phyloP scores from a whole-genome alignment of 2,113 vertebrate species.

The Caranx ignobilis region DNA sequence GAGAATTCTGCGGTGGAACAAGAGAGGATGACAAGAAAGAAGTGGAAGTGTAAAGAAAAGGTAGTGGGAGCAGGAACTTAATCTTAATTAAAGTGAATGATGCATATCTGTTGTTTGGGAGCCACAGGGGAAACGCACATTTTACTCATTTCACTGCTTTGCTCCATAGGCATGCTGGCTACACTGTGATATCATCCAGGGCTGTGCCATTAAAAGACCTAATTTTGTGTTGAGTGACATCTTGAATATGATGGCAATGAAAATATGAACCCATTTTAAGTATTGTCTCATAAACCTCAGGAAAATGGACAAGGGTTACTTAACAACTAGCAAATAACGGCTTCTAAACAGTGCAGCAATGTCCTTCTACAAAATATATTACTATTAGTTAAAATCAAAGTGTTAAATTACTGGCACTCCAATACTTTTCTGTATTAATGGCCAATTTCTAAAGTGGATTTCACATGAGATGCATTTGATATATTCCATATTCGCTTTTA shows the following conservation, averaged over 20 bases:
- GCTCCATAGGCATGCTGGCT: slow-evolving; percentile 74
- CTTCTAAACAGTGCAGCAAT: slow-evolving; percentile 8
- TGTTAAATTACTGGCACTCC: slow-evolving; percentile 1
- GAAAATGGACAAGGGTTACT: slow-evolving; percentile 14
- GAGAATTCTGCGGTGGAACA: slow-evolving; percentile 13
- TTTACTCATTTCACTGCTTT: slow-evolving; percentile 73
- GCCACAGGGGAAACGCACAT: slow-evolving; percentile 73
- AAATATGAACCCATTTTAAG: slow-evolving; percentile 47
- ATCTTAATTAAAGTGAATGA: slow-evolving; percentile 77
- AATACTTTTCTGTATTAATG: slow-evolving; percentile 12
- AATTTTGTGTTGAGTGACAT: slow-evolving; percentile 73
- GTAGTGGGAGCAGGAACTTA: slow-evolving; percentile 53
- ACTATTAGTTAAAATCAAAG: slow-evolving; percentile 18
- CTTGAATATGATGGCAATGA: slow-evolving; percentile 41
- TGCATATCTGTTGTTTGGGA: slow-evolving; percentile 73
- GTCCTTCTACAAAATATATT: slow-evolving; percentile 11
- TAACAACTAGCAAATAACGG: slow-evolving; percentile 24
- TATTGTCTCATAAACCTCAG: slow-evolving; percentile 34
- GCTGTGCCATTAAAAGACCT: slow-evolving; percentile 71
- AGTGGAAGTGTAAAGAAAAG: slow-evolving; percentile 40
- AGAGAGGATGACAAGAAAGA: slow-evolving; percentile 10
- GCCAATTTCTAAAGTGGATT: slow-evolving; percentile 13
- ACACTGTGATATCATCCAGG: slow-evolving; percentile 70
- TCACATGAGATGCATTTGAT: slow-evolving; percentile 34
- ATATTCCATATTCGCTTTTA: slow-evolving; percentile 37